These are phyloP conservation scores for Chloebia gouldiae DNA, from an alignment of 2,113 vertebrate genomes.

Conservation along the genomic window DNA sequence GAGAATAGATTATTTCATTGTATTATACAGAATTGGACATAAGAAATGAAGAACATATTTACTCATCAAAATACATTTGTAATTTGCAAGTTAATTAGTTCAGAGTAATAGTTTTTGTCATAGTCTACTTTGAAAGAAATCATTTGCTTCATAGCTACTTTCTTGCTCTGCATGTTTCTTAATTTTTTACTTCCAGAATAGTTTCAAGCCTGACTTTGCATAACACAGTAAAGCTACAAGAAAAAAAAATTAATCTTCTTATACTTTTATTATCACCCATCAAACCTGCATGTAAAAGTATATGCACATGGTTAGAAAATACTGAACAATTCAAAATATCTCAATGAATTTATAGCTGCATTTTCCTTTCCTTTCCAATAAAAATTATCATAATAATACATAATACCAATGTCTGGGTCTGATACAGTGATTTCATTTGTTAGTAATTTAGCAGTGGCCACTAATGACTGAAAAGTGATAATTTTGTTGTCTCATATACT, in stretches of 20 bases:
- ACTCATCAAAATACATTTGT: neutral
- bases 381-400: neutral
- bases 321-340: neutral
- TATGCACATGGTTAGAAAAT: neutral
- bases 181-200: neutral
- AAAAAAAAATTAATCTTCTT: neutral
- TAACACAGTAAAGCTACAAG: neutral
- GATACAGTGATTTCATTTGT: neutral
- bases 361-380: neutral
- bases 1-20: neutral
- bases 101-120: neutral
- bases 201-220: neutral
- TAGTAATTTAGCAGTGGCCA: neutral
- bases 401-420: neutral
- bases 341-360: neutral
- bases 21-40: neutral
- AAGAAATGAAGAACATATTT: neutral
- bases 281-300: neutral
- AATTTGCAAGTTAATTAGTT: neutral
- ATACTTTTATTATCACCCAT: neutral
- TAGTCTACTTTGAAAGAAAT: neutral
- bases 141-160: neutral
- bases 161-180: neutral
- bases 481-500: neutral
- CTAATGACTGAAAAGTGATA: neutral